Evolutionary conservation across 37 sponge, comb jelly and placozoan species (phyloP).

Genomic region (Cliona cf. orientalis): DNA sequence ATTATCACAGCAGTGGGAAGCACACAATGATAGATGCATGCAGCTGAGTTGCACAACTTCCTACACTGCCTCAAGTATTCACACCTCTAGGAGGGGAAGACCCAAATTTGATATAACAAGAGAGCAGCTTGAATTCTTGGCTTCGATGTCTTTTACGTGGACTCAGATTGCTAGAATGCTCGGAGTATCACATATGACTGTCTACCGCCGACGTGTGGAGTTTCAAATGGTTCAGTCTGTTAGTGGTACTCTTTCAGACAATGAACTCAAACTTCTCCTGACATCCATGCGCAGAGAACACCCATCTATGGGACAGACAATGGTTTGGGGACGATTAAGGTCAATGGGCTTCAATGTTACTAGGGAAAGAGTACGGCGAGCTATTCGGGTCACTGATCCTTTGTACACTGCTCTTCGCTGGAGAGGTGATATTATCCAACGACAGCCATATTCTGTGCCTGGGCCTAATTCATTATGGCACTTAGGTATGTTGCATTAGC

Average conservation of each 20-base stretch:
- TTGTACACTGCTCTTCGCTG: slow-evolving; percentile 27
- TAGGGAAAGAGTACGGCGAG: background rate
- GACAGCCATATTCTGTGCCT: slow-evolving; percentile 62
- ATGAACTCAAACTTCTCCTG: background rate
- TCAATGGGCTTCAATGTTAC: slow-evolving; percentile 26
- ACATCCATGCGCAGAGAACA: slow-evolving; percentile 2
- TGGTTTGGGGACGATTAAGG: slow-evolving; percentile 23
- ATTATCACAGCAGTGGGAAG: slow-evolving; percentile 25
- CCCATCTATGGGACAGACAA: slow-evolving; percentile 46
- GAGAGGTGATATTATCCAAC: slow-evolving; percentile 6
- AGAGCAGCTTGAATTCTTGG: slow-evolving; percentile 42
- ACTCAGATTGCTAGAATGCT: slow-evolving; percentile 39
- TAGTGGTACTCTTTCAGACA: background rate
- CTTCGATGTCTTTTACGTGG: slow-evolving; percentile 55
- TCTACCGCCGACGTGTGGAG: slow-evolving; percentile 42
- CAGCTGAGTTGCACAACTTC: background rate
- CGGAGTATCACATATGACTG: slow-evolving; percentile 42
- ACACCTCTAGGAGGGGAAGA: background rate
- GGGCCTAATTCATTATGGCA: slow-evolving; percentile 83
- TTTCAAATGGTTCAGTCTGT: background rate
- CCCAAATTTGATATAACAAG: slow-evolving; percentile 13
- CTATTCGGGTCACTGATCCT: slow-evolving; percentile 16
- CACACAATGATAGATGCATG: background rate
- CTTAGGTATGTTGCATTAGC: slow-evolving; percentile 69
- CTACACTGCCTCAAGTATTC: slow-evolving; percentile 19